A percentile compares a stretch with the other conserved stretches of the same genome.
phyloP scores from a whole-genome alignment of 2,113 vertebrate species.

The Crotalus helleri region DNA sequence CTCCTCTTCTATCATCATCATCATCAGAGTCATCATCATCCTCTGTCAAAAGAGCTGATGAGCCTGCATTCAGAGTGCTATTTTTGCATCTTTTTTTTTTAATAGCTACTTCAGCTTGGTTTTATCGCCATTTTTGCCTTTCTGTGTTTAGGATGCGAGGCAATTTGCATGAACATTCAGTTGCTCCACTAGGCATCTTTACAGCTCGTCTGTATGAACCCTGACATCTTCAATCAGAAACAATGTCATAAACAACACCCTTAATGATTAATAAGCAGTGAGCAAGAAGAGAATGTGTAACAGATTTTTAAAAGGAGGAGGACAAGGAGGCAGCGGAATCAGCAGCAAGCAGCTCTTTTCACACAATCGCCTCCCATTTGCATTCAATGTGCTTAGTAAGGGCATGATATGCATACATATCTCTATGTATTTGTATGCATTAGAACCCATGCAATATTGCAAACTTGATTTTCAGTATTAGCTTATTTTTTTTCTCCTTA shows the following conservation, averaged over 20 bases:
- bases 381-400: not conserved
- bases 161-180: constrained; percentile 24
- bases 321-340: not conserved
- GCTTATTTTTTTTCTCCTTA: not conserved
- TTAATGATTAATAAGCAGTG: constrained; percentile 41
- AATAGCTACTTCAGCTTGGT: not conserved
- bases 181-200: constrained; percentile 22
- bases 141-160: not conserved
- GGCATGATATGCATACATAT: not conserved
- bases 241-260: constrained; percentile 34
- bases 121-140: constrained; percentile 21
- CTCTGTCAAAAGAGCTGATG: constrained; percentile 13
- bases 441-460: not conserved
- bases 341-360: not conserved
- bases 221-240: constrained; percentile 34
- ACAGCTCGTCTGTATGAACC: constrained; percentile 38
- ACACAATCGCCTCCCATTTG: constrained; percentile 18
- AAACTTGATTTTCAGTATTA: not conserved
- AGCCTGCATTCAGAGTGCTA: not conserved
- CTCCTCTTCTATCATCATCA: not conserved
- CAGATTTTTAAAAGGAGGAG: not conserved
- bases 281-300: not conserved
- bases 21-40: not conserved
- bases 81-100: not conserved
- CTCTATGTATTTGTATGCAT: not conserved